Evolutionary conservation across 2,113 vertebrate genomes (phyloP).

Genomic region (Vireo altiloquus): DNA sequence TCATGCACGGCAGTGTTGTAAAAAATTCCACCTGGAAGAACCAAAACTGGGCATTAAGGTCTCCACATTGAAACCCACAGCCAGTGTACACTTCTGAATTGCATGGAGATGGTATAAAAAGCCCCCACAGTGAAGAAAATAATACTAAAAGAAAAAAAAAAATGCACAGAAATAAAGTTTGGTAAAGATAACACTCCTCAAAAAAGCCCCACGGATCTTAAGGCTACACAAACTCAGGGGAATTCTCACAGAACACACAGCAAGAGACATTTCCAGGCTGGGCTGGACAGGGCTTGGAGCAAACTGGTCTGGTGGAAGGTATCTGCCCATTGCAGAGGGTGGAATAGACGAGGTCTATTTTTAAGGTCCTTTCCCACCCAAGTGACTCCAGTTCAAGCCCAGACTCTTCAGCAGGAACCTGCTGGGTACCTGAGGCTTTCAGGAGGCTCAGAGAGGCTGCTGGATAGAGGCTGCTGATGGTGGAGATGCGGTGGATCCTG

Average conservation of each 20-base stretch:
- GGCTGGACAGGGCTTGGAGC: not conserved
- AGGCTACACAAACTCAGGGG: not conserved
- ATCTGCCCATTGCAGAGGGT: not conserved
- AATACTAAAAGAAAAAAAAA: not conserved
- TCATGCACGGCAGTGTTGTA: slow-evolving; percentile 5
- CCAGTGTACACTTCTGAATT: not conserved
- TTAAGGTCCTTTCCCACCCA: not conserved
- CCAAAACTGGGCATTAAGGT: not conserved
- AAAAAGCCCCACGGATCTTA: not conserved
- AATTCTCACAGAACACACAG: not conserved
- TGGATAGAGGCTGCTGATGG: not conserved
- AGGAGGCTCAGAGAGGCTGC: not conserved
- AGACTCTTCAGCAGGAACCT: not conserved
- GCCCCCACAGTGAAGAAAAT: not conserved
- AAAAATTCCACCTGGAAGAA: slow-evolving; percentile 57
- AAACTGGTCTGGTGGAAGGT: not conserved
- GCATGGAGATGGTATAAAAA: not conserved
- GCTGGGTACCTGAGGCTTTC: not conserved
- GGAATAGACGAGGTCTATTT: not conserved
- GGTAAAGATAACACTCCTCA: not conserved
- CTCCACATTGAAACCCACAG: not conserved
- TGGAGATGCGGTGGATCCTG: not conserved
- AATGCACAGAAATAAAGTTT: fast-evolving
- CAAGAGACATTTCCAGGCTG: not conserved
- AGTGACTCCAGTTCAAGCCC: not conserved